phyloP scores from a whole-genome alignment of 2,888 invertebrate genomes.

The Trachelus tabidus region DNA sequence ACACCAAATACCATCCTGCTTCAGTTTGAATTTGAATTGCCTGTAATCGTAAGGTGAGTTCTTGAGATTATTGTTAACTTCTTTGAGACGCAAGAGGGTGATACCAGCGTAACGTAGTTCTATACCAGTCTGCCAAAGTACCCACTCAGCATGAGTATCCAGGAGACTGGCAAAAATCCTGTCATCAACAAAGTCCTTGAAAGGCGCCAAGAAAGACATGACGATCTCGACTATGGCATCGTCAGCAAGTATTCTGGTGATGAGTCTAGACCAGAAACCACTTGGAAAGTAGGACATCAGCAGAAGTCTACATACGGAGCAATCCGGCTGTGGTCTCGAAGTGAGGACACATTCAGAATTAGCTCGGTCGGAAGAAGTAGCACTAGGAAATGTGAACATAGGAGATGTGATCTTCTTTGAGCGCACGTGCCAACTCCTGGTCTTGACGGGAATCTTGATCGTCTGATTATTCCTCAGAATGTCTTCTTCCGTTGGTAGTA shows the following conservation, averaged over 20 bases:
- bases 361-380: slow-evolving; percentile 36
- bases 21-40: slow-evolving; percentile 75
- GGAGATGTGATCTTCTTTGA: slow-evolving; percentile 71
- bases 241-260: slow-evolving; percentile 92
- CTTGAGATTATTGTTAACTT: slow-evolving; percentile 74
- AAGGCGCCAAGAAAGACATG: slow-evolving; percentile 77
- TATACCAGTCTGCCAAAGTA: slow-evolving; percentile 93
- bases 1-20: slow-evolving; percentile 88
- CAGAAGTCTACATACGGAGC: slow-evolving; percentile 79
- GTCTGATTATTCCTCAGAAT: slow-evolving; percentile 62
- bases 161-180: slow-evolving; percentile 72
- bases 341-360: slow-evolving; percentile 64
- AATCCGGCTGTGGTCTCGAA: slow-evolving; percentile 69
- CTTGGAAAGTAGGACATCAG: slow-evolving; percentile 97
- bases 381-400: slow-evolving; percentile 42
- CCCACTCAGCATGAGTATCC: slow-evolving; percentile 86
- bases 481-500: slow-evolving; percentile 84
- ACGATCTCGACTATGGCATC: slow-evolving; percentile 84
- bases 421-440: slow-evolving; percentile 75
- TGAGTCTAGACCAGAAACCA: slow-evolving; percentile 97
- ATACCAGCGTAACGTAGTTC: slow-evolving; percentile 87
- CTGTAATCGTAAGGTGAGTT: slow-evolving; percentile 70
- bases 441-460: slow-evolving; percentile 72
- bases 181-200: slow-evolving; percentile 77
- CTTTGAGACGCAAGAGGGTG: slow-evolving; percentile 83